These are phyloP conservation scores for Monochamus alternatus DNA, from an alignment of 2,888 invertebrate genomes.

Conservation along the genomic window DNA sequence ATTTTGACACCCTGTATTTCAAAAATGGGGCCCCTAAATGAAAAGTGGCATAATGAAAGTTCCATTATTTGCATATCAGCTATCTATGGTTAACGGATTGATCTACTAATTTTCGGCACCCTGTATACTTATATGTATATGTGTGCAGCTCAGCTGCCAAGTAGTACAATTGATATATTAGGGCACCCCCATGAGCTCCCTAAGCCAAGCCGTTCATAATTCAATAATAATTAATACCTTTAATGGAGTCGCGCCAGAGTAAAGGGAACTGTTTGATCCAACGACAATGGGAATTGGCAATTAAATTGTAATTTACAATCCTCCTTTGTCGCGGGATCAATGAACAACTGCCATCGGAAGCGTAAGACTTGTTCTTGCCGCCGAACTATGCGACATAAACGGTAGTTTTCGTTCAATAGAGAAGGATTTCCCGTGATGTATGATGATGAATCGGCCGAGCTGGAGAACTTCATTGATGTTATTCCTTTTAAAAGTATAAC, in stretches of 20 bases:
- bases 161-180: constrained; percentile 7
- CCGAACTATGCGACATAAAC: constrained; percentile 26
- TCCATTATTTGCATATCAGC: too few species aligned
- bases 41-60: too few species aligned
- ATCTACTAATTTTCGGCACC: too few species aligned
- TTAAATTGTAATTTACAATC: constrained; percentile 45
- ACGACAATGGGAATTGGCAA: constrained; percentile 44
- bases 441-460: constrained; percentile 39
- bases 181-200: not conserved
- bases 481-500: constrained; percentile 31
- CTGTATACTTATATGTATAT: not conserved
- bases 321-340: constrained; percentile 39
- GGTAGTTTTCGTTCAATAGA: constrained; percentile 38
- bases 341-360: constrained; percentile 30
- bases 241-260: constrained; percentile 32
- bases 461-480: constrained; percentile 33
- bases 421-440: constrained; percentile 40
- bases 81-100: too few species aligned
- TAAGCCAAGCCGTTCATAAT: constrained; percentile 23
- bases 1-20: too few species aligned
- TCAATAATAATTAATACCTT: constrained; percentile 34
- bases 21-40: too few species aligned
- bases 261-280: constrained; percentile 41
- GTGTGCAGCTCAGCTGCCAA: constrained; percentile 1
- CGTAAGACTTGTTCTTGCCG: constrained; percentile 26